Base-by-base conservation (phyloP, 2,113 vertebrate genomes). In the Nothoprocta perdicaria region DNA sequence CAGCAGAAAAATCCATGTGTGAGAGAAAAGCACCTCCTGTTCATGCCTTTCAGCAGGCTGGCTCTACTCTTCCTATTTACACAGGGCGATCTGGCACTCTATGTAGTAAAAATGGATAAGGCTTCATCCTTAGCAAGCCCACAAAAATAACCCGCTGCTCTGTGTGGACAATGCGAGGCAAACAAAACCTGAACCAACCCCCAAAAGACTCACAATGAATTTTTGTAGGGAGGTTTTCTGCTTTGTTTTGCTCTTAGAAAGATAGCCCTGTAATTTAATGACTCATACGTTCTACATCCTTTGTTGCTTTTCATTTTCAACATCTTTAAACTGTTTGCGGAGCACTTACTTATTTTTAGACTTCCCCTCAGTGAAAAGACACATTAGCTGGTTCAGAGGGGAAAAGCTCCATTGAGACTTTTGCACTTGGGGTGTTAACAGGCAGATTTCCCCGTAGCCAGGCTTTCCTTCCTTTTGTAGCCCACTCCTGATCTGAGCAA, bases 291-390 rank as follows among this genome's bases (percentile, higher is more conserved):
- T 96, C 96, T 95, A 89, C 93, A 96, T 90, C 94, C 88, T 96
- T 95, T 96, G 97, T 97, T 97, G 96, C 97, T 97, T 97, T 97
- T 97, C 96, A 72, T 97, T 97, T 97, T 94, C 95, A 96, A 97
- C 95, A 97, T 97, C 96, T 96, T 96, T 96, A 97, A 97, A 95
- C 97, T 96, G 94, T 97, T 97, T 96, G 97, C 88, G 97, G 97
- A 96, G 97, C 97, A 95, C 13, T 5, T 4, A 26, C 84, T 94
- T 97, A 97, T 97, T 97, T 97, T 98, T 97, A 97, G 93, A 35
- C 89, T 91, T 86, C 84, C 89, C 96, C 96, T 92, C 92, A 95
- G 94, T 26, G 72, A 94, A 91, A 96, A 96, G 82, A 86, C 40
- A n/a, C 92, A 92, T 85, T 92, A 81, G 83, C 86, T 84, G 63